phyloP scores from a whole-genome alignment of 2,797 vertebrate species.

The Parambassis ranga region DNA sequence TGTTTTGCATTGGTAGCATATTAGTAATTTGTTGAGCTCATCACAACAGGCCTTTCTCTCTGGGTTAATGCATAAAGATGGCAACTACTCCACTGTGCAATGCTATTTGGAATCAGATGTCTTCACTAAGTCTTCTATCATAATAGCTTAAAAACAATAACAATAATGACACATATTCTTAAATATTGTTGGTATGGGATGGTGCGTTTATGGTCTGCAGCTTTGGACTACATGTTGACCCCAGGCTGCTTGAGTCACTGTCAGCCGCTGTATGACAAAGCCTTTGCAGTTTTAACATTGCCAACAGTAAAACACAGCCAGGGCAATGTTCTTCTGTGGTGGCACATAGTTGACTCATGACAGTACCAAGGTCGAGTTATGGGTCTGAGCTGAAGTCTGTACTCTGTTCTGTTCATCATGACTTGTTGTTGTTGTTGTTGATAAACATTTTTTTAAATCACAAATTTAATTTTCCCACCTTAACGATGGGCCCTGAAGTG shows the following conservation, averaged over 20 bases:
- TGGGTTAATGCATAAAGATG: neutral
- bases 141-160: neutral
- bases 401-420: neutral
- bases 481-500: too few species aligned
- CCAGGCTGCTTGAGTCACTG: slow-evolving; percentile 38
- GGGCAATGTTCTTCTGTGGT: slow-evolving; percentile 13
- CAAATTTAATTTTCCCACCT: too few species aligned
- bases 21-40: neutral
- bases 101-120: neutral
- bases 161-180: too few species aligned
- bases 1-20: neutral
- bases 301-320: slow-evolving; percentile 38
- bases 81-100: neutral
- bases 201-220: neutral
- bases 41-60: slow-evolving; percentile 9
- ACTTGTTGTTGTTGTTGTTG: accelerated
- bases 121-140: neutral
- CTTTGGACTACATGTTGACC: slow-evolving; percentile 33
- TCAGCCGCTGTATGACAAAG: slow-evolving; percentile 14
- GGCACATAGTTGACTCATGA: slow-evolving; percentile 38
- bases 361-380: slow-evolving; percentile 30
- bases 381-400: neutral
- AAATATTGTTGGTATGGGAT: neutral
- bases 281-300: slow-evolving; percentile 30
- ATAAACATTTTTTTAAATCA: too few species aligned